Conservation (phyloP, 64 coral and sea anemone genomes). For the Montipora foliosa region DNA sequence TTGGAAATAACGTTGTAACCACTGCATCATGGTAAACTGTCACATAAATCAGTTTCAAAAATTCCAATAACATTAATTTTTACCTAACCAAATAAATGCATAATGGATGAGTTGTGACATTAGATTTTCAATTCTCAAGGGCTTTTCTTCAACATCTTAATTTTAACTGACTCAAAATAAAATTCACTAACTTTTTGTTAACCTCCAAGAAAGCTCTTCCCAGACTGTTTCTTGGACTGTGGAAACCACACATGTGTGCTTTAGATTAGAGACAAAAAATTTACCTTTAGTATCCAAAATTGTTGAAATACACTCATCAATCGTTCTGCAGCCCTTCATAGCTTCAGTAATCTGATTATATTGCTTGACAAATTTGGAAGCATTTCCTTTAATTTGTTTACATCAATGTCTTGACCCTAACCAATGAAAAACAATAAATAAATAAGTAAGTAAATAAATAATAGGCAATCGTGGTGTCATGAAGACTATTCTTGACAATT, state of each 20-base stretch:
- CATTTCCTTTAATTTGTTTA: constrained; percentile 1
- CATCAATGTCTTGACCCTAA: not conserved
- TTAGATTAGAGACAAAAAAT: no score
- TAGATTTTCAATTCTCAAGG: not conserved
- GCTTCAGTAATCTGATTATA: constrained; percentile 2
- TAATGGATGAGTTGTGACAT: not conserved
- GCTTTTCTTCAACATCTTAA: not conserved
- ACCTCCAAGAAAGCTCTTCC: not conserved
- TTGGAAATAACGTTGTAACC: not conserved
- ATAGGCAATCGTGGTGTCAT: not conserved
- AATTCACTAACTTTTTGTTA: not conserved
- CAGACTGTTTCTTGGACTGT: no score
- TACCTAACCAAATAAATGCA: not conserved
- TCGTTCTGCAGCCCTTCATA: not conserved
- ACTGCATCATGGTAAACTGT: not conserved
- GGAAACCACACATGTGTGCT: no score
- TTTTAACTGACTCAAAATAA: not conserved
- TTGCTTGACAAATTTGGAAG: not conserved
- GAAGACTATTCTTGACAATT: not conserved
- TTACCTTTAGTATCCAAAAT: constrained; percentile 9
- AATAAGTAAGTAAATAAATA: not conserved
- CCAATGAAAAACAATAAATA: not conserved
- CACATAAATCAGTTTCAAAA: not conserved
- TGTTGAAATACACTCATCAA: constrained; percentile 24
- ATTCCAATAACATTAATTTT: not conserved